Evolutionary conservation across 2,113 vertebrate species (phyloP), one percentile per base, ranked within the genome.

Genomic region (Strix aluco): DNA sequence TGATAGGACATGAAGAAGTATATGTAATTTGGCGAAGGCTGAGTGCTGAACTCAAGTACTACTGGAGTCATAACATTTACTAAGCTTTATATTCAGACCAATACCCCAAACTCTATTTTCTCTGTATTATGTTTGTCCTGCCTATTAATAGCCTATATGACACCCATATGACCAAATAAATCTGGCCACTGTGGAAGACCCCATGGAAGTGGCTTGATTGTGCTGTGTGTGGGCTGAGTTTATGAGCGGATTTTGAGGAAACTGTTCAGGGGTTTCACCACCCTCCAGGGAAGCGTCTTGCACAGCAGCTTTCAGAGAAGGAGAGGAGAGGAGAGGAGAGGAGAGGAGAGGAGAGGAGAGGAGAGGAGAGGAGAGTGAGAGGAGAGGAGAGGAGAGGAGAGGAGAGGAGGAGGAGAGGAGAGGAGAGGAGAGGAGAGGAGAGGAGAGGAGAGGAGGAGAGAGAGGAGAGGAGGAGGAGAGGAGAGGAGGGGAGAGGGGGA

Each of bases 161-260:
- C 52, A 92, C 77, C 44, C 72, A 13, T 61, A 74, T 79, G 92
- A 73, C 59, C 82, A 88, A 94, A 81, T 85, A 95, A 80, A 95
- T 26, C 46, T 59, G 63, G 36, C 84, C 86, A 38, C 40, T 63
- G 21, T 69, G 69, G 57, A 89, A 57, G 65, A 84, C 61, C 19
- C 44, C 5, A 1, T 79, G 83, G 69, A 94, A 85, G 38, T 66
- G 80, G 23, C 17, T 72, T 63, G 25, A n/a, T 51, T 89, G 61
- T 47, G 14, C 65, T 95, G 83, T 54, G 91, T 92, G 94, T 79
- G 94, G 94, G 73, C 81, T 70, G 57, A 82, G 23, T 92, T 95
- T 94, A 91, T 21, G 34, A 94, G 81, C 61, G 90, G 32, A 13
- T 87, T 95, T 84, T 1, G 1, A 91, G 78, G 81, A 94, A 94